phyloP scores from a whole-genome alignment of 2,888 invertebrate genomes.

The Agonopterix alstromeriana region DNA sequence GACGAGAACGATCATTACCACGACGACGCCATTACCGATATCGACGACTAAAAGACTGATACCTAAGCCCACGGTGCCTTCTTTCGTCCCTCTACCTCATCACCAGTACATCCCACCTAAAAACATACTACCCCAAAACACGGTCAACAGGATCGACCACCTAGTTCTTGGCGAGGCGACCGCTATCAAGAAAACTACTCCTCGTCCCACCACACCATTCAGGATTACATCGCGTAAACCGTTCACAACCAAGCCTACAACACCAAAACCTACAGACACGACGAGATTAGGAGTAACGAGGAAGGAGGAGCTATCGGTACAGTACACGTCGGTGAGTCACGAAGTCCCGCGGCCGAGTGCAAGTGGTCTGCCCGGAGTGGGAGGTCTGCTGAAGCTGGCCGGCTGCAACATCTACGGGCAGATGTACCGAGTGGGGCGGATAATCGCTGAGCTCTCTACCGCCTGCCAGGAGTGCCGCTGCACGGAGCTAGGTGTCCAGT shows the following conservation, averaged over 20 bases:
- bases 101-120: conserved; percentile 37
- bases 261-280: conserved; percentile 18
- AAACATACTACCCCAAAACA: conserved; percentile 27
- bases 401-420: conserved; percentile 94
- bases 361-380: conserved; percentile 22
- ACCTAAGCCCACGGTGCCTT: conserved; percentile 22
- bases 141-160: conserved; percentile 61
- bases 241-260: conserved; percentile 12
- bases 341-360: conserved; percentile 10
- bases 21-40: conserved; percentile 16
- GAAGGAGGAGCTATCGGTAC: conserved; percentile 20
- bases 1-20: conserved; percentile 11
- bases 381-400: conserved; percentile 83
- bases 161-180: conserved; percentile 62
- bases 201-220: conserved; percentile 26
- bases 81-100: conserved; percentile 44
- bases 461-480: conserved; percentile 91
- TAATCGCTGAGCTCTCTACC: conserved; percentile 88
- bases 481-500: conserved; percentile 91
- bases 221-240: conserved; percentile 18
- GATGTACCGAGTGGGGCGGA: conserved; percentile 89
- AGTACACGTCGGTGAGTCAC: conserved; percentile 20
- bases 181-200: conserved; percentile 45
- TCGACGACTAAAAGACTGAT: conserved; percentile 18
- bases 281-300: conserved; percentile 12